Evolutionary conservation across 2,113 vertebrate genomes (phyloP).

Genomic region (Colistium nudipinnis): DNA sequence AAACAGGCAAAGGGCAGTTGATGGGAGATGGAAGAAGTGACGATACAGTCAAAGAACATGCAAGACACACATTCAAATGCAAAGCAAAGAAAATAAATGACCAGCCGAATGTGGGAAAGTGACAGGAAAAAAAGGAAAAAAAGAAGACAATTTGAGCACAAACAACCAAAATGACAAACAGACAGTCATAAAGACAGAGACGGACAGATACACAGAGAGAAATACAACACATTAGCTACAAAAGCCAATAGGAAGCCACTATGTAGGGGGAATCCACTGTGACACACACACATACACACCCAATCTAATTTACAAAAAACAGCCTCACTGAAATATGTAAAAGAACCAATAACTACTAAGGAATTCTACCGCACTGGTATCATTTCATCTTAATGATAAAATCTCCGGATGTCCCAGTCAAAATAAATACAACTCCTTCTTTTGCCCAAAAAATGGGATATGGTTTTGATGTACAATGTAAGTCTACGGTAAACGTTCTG

Average conservation of each 20-base stretch:
- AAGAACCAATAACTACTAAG: slow-evolving; percentile 18
- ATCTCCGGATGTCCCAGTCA: too few species aligned
- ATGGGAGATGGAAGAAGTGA: background rate
- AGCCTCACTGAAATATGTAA: slow-evolving; percentile 10
- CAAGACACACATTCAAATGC: slow-evolving; percentile 38
- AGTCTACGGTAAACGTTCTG: background rate
- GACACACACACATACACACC: slow-evolving; percentile 70
- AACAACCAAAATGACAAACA: slow-evolving; percentile 48
- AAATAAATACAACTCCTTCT: too few species aligned
- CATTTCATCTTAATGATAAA: slow-evolving; percentile 1
- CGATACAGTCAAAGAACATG: background rate
- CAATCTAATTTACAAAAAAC: slow-evolving; percentile 21
- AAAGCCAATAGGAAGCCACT: slow-evolving; percentile 73
- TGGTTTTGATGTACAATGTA: too few species aligned
- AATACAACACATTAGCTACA: slow-evolving; percentile 81
- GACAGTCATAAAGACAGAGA: slow-evolving; percentile 74
- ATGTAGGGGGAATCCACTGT: slow-evolving; percentile 70
- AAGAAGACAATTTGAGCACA: slow-evolving; percentile 12
- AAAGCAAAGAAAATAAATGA: slow-evolving; percentile 54
- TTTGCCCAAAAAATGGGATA: too few species aligned
- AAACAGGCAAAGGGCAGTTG: slow-evolving; percentile 47
- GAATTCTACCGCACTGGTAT: slow-evolving; percentile 1
- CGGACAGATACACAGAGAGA: slow-evolving; percentile 77
- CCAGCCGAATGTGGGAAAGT: slow-evolving; percentile 37
- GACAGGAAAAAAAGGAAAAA: slow-evolving; percentile 1